Evolutionary conservation across 2,797 vertebrate genomes (phyloP), one percentile per base, ranked within the genome.

Genomic region (Tragelaphus eurycerus): DNA sequence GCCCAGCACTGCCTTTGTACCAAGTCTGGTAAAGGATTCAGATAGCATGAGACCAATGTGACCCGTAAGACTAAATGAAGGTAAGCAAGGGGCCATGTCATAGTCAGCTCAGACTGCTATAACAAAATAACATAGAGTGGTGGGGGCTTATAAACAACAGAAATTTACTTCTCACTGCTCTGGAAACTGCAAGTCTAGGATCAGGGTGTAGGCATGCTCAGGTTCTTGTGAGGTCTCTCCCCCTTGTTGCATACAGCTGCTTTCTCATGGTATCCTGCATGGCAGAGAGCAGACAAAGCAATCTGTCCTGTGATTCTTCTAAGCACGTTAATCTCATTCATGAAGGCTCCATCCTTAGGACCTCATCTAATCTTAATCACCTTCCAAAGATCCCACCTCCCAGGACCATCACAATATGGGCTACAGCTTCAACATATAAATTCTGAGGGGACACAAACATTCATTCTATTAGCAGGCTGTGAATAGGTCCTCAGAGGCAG

Each of bases 1-100:
- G 88, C 90, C 97, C 92, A 93, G 78, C 27, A 43, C 54, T 96
- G 85, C 48, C 60, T 95, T 96, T 95, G 83, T 92, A 83, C 59
- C 21, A 67, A 95, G 86, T 64, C 85, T 85, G 43, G 83, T 95
- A 83, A 94, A 93, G 55, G 50, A 96, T 55, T 82, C 78, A 92
- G 82, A 90, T 21, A 92, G 67, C 87, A 83, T 23, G 85, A 55
- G 91, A 92, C 83, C 83, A 67, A 31, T 62, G 71, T 95, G 86
- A 93, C 31, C 89, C 60, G 43, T 59, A 82, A 89, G 23, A 95
- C 34, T 67, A 89, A 52, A 29, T 76, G n/a, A 86, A 84, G 50
- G 38, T 78, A 90, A 95, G 64, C 82, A 96, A 94, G 85, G 38
- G 54, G 29, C 55, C 38, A 13, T 85, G 19, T 79, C 38, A 67